Evolutionary conservation across 2,797 vertebrate genomes (phyloP).

Genomic region (Rhabdophis nuchalis): DNA sequence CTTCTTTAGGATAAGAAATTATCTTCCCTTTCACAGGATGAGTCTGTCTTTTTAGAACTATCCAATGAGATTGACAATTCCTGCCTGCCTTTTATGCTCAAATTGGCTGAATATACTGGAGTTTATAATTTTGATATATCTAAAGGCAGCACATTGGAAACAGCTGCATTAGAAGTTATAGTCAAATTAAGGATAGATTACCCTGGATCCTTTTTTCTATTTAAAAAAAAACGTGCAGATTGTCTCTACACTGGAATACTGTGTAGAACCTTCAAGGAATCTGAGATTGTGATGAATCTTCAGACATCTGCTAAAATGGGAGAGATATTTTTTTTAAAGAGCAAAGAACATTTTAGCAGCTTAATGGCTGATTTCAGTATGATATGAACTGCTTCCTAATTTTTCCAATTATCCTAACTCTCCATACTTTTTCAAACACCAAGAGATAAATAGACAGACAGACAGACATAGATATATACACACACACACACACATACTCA

Average conservation of each 20-base stretch:
- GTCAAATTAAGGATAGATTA: neutral
- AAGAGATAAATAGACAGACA: neutral
- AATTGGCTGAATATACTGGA: neutral
- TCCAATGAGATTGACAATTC: neutral
- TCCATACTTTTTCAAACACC: neutral
- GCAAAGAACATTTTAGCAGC: neutral
- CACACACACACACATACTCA: no score
- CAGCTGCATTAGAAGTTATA: neutral
- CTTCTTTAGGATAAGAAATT: neutral
- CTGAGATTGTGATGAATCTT: neutral
- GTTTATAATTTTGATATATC: neutral
- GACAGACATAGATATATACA: no score
- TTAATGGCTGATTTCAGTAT: neutral
- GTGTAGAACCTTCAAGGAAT: neutral
- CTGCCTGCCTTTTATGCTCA: neutral
- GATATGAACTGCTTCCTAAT: neutral
- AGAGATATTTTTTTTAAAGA: neutral
- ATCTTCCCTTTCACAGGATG: neutral
- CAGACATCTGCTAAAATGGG: neutral
- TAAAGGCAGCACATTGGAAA: neutral
- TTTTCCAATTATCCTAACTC: neutral
- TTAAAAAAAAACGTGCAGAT: neutral
- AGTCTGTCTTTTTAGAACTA: neutral
- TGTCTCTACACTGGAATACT: neutral
- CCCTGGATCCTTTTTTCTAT: neutral